Evolutionary conservation across 2,888 invertebrate genomes (phyloP), one percentile per base, ranked within the genome.

Genomic region (Rutpela maculata): DNA sequence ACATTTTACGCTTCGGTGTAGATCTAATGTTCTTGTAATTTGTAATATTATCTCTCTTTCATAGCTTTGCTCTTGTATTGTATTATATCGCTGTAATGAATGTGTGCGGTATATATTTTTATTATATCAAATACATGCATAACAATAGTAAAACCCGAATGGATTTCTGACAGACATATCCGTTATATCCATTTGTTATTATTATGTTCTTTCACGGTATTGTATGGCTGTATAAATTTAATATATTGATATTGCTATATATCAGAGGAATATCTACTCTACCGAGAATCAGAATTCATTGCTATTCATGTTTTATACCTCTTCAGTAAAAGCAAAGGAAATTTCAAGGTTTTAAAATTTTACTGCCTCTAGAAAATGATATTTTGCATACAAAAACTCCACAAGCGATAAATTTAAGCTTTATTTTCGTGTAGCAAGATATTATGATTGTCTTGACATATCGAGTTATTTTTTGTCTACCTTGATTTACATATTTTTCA

Each of bases 121-220:
- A 31, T 65, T 65, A 65, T 43, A 65, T n/a, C 6, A 65, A 9
- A 67, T 55, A 67, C n/a, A 67, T 67, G 55, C 67, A 67, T 55
- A 67, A 67, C 67, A 67, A 67, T 67, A 67, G 67, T 19, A 67
- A 67, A 67, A 15, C 50, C 55, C 67, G 67, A 67, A 67, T 67
- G 67, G 55, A 67, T 67, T 67, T 55, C 67, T 67, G 67, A 55
- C 67, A 67, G 67, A 50, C 55, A 19, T 50, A 67, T 67, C 67
- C 67, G 50, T 67, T 67, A 67, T 67, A 76, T 78, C 72, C 78
- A 74, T 78, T 76, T 78, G 71, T 76, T 76, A 78, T 78, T 76
- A 76, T 74, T 74, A 72, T 78, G 74, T 76, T 71, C 74, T 72
- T 78, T 76, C 68, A 73, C 71, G 50, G 68, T 63, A 76, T 78